Evolutionary conservation across 64 coral and sea anemone species (phyloP), one percentile per base, ranked within the genome.

Genomic region (Trachythela sp.): DNA sequence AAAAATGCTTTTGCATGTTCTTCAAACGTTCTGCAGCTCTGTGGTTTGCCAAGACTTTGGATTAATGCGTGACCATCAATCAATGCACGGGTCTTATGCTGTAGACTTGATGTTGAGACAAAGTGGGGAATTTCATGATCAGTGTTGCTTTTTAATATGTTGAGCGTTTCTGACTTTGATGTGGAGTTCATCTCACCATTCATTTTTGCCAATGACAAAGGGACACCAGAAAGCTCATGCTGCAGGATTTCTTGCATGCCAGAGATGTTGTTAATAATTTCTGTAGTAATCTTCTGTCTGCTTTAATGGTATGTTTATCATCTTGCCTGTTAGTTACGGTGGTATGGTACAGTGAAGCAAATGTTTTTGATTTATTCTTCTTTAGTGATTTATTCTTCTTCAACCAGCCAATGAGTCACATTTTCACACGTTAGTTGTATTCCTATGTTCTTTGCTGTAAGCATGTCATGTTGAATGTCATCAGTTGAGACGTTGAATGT

Each of bases 361-460:
- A 72, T 31, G 68, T 72, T 35, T 72, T 72, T 72, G 68, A 72
- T 35, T 72, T 72, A 26, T 72, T 72, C 33, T 72, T 72, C 29
- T 72, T n/a, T n/a, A n/a, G n/a, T n/a, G n/a, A n/a, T n/a, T n/a
- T n/a, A n/a, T n/a, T n/a, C n/a, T n/a, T n/a, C n/a, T n/a, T n/a
- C n/a, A n/a, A n/a, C n/a, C n/a, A n/a, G n/a, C n/a, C n/a, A n/a
- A n/a, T n/a, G n/a, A n/a, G n/a, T n/a, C n/a, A n/a, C n/a, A n/a
- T n/a, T n/a, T n/a, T n/a, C n/a, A n/a, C n/a, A n/a, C n/a, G n/a
- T n/a, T n/a, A n/a, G n/a, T n/a, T n/a, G n/a, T n/a, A n/a, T n/a
- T n/a, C n/a, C n/a, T n/a, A n/a, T n/a, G n/a, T n/a, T n/a, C n/a
- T n/a, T n/a, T n/a, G n/a, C n/a, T n/a, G n/a, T n/a, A n/a, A n/a